Conservation (phyloP, 2,113 vertebrate genomes). For the Stegastes partitus region DNA sequence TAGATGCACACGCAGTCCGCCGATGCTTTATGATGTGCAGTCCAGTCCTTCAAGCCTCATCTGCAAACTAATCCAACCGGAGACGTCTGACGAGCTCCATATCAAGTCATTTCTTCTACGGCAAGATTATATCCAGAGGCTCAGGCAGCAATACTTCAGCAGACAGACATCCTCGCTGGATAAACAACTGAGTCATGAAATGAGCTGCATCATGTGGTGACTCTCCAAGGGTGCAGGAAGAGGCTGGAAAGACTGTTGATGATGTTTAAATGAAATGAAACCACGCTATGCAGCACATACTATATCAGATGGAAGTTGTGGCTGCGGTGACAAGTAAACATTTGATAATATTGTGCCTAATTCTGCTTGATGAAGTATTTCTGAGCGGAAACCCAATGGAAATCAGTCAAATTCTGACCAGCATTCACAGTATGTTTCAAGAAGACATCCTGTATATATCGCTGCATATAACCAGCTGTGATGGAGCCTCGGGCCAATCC, state of each 20-base stretch:
- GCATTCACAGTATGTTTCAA: constrained; percentile 17
- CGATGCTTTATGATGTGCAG: constrained; percentile 25
- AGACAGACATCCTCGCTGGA: constrained; percentile 48
- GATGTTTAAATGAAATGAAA: constrained; percentile 3
- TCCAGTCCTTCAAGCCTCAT: constrained; percentile 33
- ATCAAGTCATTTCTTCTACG: constrained; percentile 31
- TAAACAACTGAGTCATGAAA: constrained; percentile 61
- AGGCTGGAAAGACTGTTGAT: not conserved
- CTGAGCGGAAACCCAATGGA: not conserved
- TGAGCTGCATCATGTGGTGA: constrained; percentile 37
- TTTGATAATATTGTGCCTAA: not conserved
- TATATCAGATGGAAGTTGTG: not conserved
- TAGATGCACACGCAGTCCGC: constrained; percentile 39
- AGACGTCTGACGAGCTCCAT: constrained; percentile 45
- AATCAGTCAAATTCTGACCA: not conserved
- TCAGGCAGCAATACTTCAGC: constrained; percentile 28
- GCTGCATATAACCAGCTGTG: constrained; percentile 60
- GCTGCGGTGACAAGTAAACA: not conserved
- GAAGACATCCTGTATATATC: constrained; percentile 51
- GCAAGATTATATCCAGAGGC: constrained; percentile 47
- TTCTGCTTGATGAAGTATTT: not conserved
- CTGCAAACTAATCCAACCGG: constrained; percentile 21
- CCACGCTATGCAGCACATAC: not conserved
- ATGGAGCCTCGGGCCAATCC: constrained; percentile 51
- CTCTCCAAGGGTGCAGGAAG: constrained; percentile 19